Conservation (phyloP, 1,140 invertebrate species). For the Hylyphantes graminicola region DNA sequence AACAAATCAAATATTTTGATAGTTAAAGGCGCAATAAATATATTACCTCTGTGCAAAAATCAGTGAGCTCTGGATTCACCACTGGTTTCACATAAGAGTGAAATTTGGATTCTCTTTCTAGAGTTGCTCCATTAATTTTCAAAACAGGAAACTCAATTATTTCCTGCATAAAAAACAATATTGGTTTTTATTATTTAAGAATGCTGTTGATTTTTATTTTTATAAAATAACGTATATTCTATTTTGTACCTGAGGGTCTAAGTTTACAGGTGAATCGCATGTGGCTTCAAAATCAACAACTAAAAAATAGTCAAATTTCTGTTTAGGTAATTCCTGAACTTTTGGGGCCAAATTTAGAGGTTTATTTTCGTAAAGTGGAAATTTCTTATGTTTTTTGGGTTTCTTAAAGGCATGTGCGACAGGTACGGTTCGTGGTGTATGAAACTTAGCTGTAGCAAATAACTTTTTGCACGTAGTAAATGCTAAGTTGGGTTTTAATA, state of each 20-base stretch:
- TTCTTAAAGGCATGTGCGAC: neutral
- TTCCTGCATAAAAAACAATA: constrained; percentile 67
- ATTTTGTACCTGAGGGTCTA: constrained; percentile 65
- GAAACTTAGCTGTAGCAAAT: constrained; percentile 1
- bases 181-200: neutral
- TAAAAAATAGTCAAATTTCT: constrained; percentile 71
- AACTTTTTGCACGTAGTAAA: constrained; percentile 1
- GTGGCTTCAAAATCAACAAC: constrained; percentile 76
- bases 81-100: constrained; percentile 75
- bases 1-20: no score
- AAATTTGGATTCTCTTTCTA: constrained; percentile 72
- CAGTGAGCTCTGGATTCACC: constrained; percentile 70
- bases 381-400: neutral
- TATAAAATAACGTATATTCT: neutral
- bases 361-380: neutral
- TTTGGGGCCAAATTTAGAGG: constrained; percentile 16
- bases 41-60: constrained; percentile 72
- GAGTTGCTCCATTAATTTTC: constrained; percentile 72
- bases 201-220: neutral
- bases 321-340: constrained; percentile 3
- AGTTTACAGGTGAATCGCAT: constrained; percentile 67
- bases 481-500: neutral
- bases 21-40: neutral
- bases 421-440: no score
- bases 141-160: constrained; percentile 78